Conservation (phyloP, 2,888 invertebrate species). For the Stenodera caucasica region DNA sequence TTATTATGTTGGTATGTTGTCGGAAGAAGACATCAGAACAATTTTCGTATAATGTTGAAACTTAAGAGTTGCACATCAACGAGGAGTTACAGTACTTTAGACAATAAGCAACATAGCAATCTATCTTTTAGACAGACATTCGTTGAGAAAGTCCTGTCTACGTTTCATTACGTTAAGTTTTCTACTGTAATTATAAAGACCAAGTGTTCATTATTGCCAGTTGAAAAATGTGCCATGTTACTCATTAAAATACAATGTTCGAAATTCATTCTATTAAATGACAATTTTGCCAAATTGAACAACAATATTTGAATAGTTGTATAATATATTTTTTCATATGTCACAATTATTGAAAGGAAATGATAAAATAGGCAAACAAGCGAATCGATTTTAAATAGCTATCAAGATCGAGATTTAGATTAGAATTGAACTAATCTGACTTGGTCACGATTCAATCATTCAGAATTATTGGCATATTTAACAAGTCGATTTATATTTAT, state of each 20-base stretch:
- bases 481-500: background rate
- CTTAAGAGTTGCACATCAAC: slow-evolving; percentile 31
- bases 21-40: slow-evolving; percentile 12
- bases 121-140: slow-evolving; percentile 45
- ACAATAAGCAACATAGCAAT: slow-evolving; percentile 48
- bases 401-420: too few relatives aligned
- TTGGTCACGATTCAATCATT: too few relatives aligned
- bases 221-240: slow-evolving; percentile 30
- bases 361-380: too few relatives aligned
- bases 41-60: slow-evolving; percentile 30
- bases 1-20: too few relatives aligned
- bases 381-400: too few relatives aligned
- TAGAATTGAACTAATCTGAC: too few relatives aligned
- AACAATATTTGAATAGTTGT: background rate
- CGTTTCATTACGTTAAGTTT: slow-evolving; percentile 47
- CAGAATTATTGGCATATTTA: background rate
- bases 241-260: slow-evolving; percentile 18
- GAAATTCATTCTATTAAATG: slow-evolving; percentile 18
- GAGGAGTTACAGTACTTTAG: slow-evolving; percentile 38
- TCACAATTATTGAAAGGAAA: too few relatives aligned
- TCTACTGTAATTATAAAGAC: slow-evolving; percentile 47
- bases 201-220: slow-evolving; percentile 47
- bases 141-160: slow-evolving; percentile 40
- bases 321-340: too few relatives aligned
- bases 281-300: slow-evolving; percentile 13